Percentiles rank a stretch among this genome's conserved stretches.
Evolutionary conservation across 1,140 invertebrate genomes (phyloP).

Genomic region (Parasteatoda tepidariorum): DNA sequence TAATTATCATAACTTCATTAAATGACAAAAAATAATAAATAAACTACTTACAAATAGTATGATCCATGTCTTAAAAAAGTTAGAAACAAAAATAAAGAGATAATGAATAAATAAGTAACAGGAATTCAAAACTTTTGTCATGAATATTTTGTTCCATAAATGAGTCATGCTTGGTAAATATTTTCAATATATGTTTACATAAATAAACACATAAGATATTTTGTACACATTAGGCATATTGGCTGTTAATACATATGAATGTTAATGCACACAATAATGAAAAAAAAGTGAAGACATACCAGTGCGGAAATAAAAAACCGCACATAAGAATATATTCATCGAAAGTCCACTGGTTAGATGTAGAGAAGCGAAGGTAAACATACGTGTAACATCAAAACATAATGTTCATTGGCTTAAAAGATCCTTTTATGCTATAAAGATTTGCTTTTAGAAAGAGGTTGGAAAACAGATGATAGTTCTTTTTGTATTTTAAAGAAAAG

Average conservation of each 20-base stretch:
- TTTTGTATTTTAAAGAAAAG: slow-evolving; percentile 16
- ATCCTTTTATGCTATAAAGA: slow-evolving; percentile 15
- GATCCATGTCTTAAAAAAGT: too few relatives aligned
- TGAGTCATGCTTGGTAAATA: too few relatives aligned
- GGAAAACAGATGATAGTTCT: slow-evolving; percentile 52
- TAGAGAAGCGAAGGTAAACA: slow-evolving; percentile 17
- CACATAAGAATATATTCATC: slow-evolving; percentile 51
- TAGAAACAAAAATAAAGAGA: too few relatives aligned
- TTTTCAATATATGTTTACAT: too few relatives aligned
- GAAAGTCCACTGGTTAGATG: slow-evolving; percentile 42
- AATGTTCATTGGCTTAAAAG: slow-evolving; percentile 28
- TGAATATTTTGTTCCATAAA: too few relatives aligned
- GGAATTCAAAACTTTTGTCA: too few relatives aligned
- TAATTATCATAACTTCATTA: too few relatives aligned
- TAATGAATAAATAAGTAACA: too few relatives aligned
- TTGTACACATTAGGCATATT: background rate
- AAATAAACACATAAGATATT: too few relatives aligned
- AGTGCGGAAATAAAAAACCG: slow-evolving; percentile 57
- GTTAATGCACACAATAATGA: slow-evolving; percentile 6
- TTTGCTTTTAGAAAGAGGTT: slow-evolving; percentile 26
- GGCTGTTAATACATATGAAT: slow-evolving; percentile 15
- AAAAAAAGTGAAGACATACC: slow-evolving; percentile 53
- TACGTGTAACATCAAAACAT: slow-evolving; percentile 25
- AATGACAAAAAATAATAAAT: too few relatives aligned
- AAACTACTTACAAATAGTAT: too few relatives aligned